Base-by-base conservation (phyloP, 2,888 invertebrate genomes). In the Acrobeloides nanus region DNA sequence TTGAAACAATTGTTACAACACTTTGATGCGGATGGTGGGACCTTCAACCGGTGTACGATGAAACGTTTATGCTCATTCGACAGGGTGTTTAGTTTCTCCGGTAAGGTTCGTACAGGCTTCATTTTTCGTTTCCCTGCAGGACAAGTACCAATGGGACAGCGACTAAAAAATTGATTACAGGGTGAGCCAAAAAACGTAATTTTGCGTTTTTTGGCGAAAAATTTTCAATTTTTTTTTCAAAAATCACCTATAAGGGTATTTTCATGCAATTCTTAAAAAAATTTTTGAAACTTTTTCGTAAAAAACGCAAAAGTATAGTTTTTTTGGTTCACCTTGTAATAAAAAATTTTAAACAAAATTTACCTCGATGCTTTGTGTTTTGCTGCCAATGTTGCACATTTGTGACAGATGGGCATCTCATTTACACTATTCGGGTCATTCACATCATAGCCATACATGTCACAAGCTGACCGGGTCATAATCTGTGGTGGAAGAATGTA, bases 361-460 rank as follows among this genome's bases (percentile, higher is more conserved):
- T 45, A 45, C 45, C 41, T 45, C 15, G 45, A 37, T 12, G 45
- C 21, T 21, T 42, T 43, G 25, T 52, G 33, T n/a, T 38, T 43
- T n/a, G 41, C 33, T 4, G 51, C 42, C 10, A 18, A 10, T 1
- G 21, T 42, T 17, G 33, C 32, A 32, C 51, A 51, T 25, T 51
- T 51, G 18, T 41, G 26, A 25, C 51, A 51, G 24, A 51, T 42
- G n/a, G 48, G 48, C 27, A 48, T 46, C 38, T 48, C 37, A 8
- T 48, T 46, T 3, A 33, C 31, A 12, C n/a, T 25, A 10, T 47
- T 21, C 10, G 10, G 10, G 10, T 29, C 29, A 12, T 29, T 10
- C 29, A 15, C 10, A 15, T 29, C 12, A 15, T 29, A 10, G 29
- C 10, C 10, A 15, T 12, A 10, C 10, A 29, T 10, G 15, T 29